Base-by-base conservation (phyloP, 2,797 vertebrate species). In the Gymnoscopelus braueri region DNA sequence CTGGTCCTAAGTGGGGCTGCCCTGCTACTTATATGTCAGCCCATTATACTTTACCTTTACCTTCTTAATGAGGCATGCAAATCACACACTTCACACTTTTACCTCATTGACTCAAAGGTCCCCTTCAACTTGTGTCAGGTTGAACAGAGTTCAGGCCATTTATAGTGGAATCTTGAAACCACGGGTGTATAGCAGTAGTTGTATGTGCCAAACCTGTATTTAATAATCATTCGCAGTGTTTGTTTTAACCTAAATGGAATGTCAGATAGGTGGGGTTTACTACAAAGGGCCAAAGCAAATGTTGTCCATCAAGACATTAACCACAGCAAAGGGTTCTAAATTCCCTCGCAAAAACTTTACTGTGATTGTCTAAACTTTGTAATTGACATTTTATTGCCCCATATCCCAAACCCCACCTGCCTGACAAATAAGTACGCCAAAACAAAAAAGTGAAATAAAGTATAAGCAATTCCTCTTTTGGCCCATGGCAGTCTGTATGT, bases 51-150 rank as follows among this genome's bases (percentile, higher is more conserved):
- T 66, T 67, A 58, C 74, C 0, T 29, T 75, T 67, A 65, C 14
- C 58, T 65, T 63, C 67, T 56, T 50, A 64, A 59, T 77, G 77
- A 79, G 70, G 51, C 65, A 69, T 78, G 39, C 74, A 79, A 84
- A 26, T 80, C 53, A 1, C 13, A n/a, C 10, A 52, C 74, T 70
- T 63, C 50, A 19, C 65, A 72, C 57, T 69, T 78, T 67, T 53
- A 70, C 68, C 71, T 77, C 63, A 8, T 7, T 77, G 81, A 67
- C 80, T 86, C 47, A 14, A 52, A 32, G 47, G 68, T 78, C 35
- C 79, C 76, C 71, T 76, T 82, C 74, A 82, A 74, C 81, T 82
- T 84, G 75, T 29, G 49, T 39, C 50, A 74, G 60, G 60, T 80
- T 79, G 69, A 67, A 78, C 65, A 2, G 63, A 32, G 81, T 67